A percentile compares a stretch with the other conserved stretches of the same genome.
Conservation (phyloP, 2,888 invertebrate genomes). For the Polydesmus complanatus region DNA sequence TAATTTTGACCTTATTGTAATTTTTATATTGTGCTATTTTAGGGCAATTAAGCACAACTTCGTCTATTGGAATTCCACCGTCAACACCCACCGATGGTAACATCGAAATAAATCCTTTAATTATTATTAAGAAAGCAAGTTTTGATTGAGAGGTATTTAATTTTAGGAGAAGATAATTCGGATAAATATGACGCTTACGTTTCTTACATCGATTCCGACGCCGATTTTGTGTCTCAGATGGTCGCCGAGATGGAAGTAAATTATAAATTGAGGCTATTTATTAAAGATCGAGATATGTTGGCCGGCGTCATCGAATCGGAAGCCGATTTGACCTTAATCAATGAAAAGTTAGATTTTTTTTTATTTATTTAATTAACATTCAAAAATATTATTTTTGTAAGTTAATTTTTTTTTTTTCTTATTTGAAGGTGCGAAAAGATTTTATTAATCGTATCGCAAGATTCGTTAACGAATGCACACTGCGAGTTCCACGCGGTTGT, state of each 20-base stretch:
- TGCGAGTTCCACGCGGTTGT: constrained; percentile 11
- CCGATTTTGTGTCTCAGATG: constrained; percentile 21
- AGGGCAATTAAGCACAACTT: no score
- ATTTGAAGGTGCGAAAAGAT: constrained; percentile 7
- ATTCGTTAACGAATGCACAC: constrained; percentile 3
- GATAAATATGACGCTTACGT: constrained; percentile 23
- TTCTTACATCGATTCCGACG: constrained; percentile 23
- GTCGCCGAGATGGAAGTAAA: constrained; percentile 20
- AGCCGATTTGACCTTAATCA: constrained; percentile 21
- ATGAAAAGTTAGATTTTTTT: constrained; percentile 18
- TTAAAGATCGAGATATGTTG: constrained; percentile 22
- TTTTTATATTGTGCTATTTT: no score
- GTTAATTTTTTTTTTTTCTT: neutral
- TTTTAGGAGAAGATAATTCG: neutral
- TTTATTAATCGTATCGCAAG: constrained; percentile 6
- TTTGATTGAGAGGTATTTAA: neutral
- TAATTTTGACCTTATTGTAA: no score
- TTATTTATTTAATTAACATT: neutral
- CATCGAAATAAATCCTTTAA: neutral
- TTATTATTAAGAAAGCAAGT: neutral
- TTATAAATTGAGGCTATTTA: constrained; percentile 21
- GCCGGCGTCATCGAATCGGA: constrained; percentile 20
- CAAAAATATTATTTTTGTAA: neutral
- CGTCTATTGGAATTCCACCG: no score
- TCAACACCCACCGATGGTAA: neutral